Base-by-base conservation (phyloP, 2,888 invertebrate species). In the Thymelicus acteon region DNA sequence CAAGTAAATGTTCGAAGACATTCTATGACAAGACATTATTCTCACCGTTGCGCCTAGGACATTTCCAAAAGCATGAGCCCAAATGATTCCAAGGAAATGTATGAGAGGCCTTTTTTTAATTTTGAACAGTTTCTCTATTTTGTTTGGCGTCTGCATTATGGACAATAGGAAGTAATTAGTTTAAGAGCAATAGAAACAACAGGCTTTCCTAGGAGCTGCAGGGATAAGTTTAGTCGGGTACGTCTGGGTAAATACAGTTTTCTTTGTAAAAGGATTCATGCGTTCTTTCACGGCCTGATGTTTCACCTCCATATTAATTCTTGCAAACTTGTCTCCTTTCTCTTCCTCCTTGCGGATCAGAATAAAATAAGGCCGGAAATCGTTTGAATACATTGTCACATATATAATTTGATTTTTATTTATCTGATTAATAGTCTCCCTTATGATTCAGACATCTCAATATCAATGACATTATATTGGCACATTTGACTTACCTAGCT, bases 291-390 rank as follows among this genome's bases (percentile, higher is more conserved):
- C 79, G 6, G 80, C 76, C 10, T 71, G 77, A 73, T 88, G 88
- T 74, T 91, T 92, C 58, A 93, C 79, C 82, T 93, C 92, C 89
- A 93, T 87, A 72, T 88, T 89, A 49, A 93, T 88, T 72, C 83
- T 85, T 2, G 91, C 92, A 73, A 81, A 86, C 75, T 83, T 88
- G 60, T 93, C 93, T 2, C 92, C 93, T 72, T 93, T 92, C 69
- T 93, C 92, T 75, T 93, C 93, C 77, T 92, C 93, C 74, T 93
- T 93, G 74, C 77, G 85, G 60, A 93, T 80, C 0, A 83, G 73
- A 73, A 93, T 85, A 74, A 84, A 93, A 79, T 84, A 93, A 39
- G 93, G 93, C 7, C 93, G 87, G 72, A 88, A 87, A 7, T 90
- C 88, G 75, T 92, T 92, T 2, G 86, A 81, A 80, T 85, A 86